Percentiles rank a stretch among this genome's conserved stretches.
These are phyloP conservation scores for Gavia stellata DNA, from an alignment of 2,113 vertebrate genomes.

Conservation along the genomic window DNA sequence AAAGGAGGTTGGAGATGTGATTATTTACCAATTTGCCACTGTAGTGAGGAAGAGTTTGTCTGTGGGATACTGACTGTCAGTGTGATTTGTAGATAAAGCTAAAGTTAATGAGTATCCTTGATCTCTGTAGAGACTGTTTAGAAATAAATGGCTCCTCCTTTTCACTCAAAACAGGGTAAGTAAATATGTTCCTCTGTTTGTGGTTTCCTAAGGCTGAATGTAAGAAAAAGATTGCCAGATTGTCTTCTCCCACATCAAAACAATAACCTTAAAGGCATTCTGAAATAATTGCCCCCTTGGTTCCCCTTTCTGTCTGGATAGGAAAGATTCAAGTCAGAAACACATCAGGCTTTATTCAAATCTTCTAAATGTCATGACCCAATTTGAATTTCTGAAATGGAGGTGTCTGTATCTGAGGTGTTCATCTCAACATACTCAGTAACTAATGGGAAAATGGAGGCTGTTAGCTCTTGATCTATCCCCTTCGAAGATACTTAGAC, in stretches of 20 bases:
- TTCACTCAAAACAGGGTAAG: not conserved
- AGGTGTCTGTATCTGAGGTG: not conserved
- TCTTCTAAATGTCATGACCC: not conserved
- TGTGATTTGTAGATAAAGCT: constrained; percentile 18
- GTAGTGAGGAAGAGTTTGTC: not conserved
- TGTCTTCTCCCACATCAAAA: not conserved
- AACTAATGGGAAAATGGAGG: not conserved
- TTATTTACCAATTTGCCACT: constrained; percentile 2
- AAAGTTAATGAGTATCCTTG: constrained; percentile 11
- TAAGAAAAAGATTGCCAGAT: not conserved
- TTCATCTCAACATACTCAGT: not conserved
- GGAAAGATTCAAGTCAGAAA: not conserved
- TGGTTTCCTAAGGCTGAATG: not conserved
- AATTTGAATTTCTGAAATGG: not conserved
- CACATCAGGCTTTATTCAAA: not conserved
- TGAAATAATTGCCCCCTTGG: not conserved
- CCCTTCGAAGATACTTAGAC: not conserved
- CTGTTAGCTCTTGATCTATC: not conserved
- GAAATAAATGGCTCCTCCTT: not conserved
- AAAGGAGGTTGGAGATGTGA: not conserved
- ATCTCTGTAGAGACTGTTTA: not conserved
- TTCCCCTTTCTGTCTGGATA: not conserved
- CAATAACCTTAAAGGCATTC: not conserved
- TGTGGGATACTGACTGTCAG: not conserved
- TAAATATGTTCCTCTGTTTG: not conserved